Conservation (phyloP, 2,797 vertebrate species). For the Emys orbicularis region DNA sequence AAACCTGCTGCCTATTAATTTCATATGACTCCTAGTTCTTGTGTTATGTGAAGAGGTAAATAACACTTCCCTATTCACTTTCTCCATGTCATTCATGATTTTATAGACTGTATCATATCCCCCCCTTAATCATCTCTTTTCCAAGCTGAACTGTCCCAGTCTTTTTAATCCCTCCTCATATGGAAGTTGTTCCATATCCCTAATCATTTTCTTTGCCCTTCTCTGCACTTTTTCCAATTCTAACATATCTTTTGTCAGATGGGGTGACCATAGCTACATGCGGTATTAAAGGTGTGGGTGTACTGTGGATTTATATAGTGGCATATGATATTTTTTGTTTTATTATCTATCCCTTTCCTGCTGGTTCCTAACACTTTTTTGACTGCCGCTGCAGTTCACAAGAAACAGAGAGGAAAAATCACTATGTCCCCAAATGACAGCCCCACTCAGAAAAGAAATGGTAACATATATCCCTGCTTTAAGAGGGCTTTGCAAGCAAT, state of each 20-base stretch:
- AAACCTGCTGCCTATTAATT: too few relatives aligned
- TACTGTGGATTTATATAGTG: background rate
- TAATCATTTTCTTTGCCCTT: background rate
- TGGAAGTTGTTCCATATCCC: background rate
- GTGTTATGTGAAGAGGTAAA: background rate
- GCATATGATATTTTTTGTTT: background rate
- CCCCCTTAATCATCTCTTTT: background rate
- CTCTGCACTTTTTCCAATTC: background rate
- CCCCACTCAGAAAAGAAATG: background rate
- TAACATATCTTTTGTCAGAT: background rate
- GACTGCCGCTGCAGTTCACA: background rate
- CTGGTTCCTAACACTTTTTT: background rate
- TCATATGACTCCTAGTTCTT: background rate
- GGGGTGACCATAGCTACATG: background rate
- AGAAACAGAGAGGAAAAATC: background rate
- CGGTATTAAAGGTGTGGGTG: background rate
- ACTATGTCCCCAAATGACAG: background rate
- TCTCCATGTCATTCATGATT: background rate
- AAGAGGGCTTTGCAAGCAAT: background rate
- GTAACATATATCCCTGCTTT: constrained; percentile 12
- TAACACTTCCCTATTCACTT: background rate
- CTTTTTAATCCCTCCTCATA: background rate
- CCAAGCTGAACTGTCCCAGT: background rate
- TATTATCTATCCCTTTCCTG: background rate
- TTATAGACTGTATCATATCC: background rate